These are phyloP conservation scores for Metopolophium dirhodum DNA, from an alignment of 1,140 invertebrate species.

Conservation along the genomic window DNA sequence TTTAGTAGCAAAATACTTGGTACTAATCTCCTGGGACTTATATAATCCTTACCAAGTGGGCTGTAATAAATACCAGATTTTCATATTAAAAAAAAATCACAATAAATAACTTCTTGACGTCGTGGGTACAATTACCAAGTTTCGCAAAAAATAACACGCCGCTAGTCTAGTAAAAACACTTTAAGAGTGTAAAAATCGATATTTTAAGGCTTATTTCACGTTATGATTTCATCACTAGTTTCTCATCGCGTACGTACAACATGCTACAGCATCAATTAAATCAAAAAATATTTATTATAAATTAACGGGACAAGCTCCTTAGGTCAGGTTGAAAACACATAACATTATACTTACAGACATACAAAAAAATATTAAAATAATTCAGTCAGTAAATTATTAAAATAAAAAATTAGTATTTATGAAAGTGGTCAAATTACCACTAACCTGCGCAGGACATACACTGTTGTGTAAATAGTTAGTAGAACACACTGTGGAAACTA, in stretches of 20 bases:
- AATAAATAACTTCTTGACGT: constrained; percentile 24
- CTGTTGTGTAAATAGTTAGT: too few species aligned
- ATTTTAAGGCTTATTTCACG: background rate
- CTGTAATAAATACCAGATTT: constrained; percentile 37
- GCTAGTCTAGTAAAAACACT: background rate
- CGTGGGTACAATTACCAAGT: constrained; percentile 1
- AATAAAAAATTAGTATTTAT: too few species aligned
- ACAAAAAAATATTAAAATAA: too few species aligned
- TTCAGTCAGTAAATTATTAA: too few species aligned
- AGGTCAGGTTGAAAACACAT: too few species aligned
- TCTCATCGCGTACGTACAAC: background rate
- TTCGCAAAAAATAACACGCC: background rate
- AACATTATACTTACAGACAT: too few species aligned
- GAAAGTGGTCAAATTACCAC: too few species aligned
- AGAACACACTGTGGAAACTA: too few species aligned
- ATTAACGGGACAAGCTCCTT: too few species aligned
- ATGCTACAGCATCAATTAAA: background rate
- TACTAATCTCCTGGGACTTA: constrained; percentile 30
- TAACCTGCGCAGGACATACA: too few species aligned
- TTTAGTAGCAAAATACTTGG: background rate
- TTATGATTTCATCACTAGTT: background rate
- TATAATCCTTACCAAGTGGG: constrained; percentile 32
- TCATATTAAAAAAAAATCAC: constrained; percentile 33
- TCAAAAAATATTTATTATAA: background rate
- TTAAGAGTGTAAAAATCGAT: background rate